A percentile compares a stretch with the other conserved stretches of the same genome.
phyloP scores from a whole-genome alignment of 2,113 vertebrate species.

The Lampris megalopsis region DNA sequence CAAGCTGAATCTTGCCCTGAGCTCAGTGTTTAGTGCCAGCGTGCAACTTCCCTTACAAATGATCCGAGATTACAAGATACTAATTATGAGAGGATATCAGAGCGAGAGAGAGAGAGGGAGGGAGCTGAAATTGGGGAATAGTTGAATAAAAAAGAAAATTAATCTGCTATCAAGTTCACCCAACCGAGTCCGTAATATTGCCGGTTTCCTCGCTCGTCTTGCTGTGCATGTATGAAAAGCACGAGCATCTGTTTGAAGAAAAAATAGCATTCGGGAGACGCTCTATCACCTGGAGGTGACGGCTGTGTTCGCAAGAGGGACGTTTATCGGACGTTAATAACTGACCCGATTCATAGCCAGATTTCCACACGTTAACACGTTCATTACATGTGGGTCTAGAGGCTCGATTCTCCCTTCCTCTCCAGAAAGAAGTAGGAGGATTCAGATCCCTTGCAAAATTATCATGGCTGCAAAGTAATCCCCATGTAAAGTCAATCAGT shows the following conservation, averaged over 20 bases:
- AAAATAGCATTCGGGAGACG: not conserved
- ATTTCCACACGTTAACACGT: constrained; percentile 17
- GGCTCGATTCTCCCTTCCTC: too few species aligned
- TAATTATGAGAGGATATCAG: constrained; percentile 33
- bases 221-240: too few species aligned
- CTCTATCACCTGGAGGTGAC: constrained; percentile 24
- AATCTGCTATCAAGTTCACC: constrained; percentile 26
- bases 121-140: constrained; percentile 17
- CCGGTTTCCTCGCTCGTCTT: not conserved
- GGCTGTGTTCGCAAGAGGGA: constrained; percentile 78
- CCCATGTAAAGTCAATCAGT: too few species aligned
- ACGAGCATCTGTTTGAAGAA: not conserved
- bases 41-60: constrained; percentile 43
- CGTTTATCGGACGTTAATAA: constrained; percentile 36
- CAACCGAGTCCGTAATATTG: constrained; percentile 22
- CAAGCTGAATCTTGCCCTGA: constrained; percentile 55
- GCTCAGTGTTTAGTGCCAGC: constrained; percentile 54
- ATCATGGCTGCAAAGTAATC: too few species aligned
- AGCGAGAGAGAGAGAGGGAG: not conserved
- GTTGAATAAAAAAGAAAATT: constrained; percentile 12
- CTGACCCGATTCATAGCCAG: not conserved
- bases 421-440: too few species aligned
- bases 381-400: not conserved
- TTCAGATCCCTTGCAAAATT: too few species aligned
- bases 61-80: constrained; percentile 31